Evolutionary conservation across 2,888 invertebrate genomes (phyloP).

Genomic region (Stegophylla sp.): DNA sequence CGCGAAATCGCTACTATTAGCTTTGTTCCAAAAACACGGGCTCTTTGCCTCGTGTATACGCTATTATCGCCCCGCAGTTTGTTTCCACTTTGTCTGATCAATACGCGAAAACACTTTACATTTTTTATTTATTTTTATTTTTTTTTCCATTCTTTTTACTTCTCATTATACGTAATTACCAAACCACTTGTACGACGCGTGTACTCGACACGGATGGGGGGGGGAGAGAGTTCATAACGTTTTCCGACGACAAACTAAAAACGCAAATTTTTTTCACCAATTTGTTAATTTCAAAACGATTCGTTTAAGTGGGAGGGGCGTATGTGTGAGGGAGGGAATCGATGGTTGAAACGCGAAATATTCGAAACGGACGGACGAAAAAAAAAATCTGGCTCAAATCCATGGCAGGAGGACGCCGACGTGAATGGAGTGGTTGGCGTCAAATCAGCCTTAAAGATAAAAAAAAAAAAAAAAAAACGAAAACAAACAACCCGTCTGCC

Average conservation of each 20-base stretch:
- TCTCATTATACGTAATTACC: too few species aligned
- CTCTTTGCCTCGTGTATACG: not conserved
- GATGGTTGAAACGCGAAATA: too few species aligned
- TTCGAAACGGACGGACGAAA: not conserved
- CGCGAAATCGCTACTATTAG: conserved; percentile 40
- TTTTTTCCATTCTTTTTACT: too few species aligned
- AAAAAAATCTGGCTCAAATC: conserved; percentile 47
- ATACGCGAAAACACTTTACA: not conserved
- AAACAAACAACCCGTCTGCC: conserved; percentile 30
- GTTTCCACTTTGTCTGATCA: not conserved
- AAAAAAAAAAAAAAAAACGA: conserved; percentile 36
- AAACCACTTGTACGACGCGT: too few species aligned
- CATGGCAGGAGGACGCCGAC: conserved; percentile 1
- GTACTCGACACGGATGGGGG: too few species aligned
- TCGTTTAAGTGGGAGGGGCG: too few species aligned
- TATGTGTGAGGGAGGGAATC: too few species aligned
- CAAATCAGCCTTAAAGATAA: not conserved
- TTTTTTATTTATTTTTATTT: not conserved
- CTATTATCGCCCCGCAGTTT: not conserved
- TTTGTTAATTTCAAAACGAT: too few species aligned
- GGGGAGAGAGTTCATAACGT: too few species aligned
- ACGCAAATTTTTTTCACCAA: too few species aligned
- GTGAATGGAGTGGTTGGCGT: conserved; percentile 22
- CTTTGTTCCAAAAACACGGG: conserved; percentile 11
- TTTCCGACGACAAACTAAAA: too few species aligned